Evolutionary conservation across 2,797 vertebrate species (phyloP), one percentile per base, ranked within the genome.

Genomic region (Myripristis murdjan): DNA sequence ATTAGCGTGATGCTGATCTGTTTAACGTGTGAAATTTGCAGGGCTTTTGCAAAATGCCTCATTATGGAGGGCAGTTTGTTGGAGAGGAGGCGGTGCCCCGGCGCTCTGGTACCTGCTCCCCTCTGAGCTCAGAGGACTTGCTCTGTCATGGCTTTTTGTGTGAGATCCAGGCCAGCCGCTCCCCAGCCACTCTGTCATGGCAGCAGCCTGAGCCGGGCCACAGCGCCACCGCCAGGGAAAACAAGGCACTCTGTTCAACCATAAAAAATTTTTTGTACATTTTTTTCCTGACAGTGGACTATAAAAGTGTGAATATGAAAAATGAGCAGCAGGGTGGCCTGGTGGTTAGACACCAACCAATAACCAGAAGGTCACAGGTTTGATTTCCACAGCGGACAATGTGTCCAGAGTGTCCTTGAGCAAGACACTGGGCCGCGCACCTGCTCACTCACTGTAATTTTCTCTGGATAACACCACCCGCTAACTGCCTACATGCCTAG

Each of bases 321-420:
- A 24, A 83, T 81, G 82, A 89, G 88, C 87, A 90, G 89, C 89
- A 86, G 58, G 55, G 83, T 64, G 75, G 65, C 63, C 79, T 70
- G 84, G 73, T 79, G 77, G 73, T 85, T 53, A 0, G 53, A 77
- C 77, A 83, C 31, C 62, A 87, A 81, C 68, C 78, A 55, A 60
- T 22, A 62, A 73, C 63, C 69, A 49, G n/a, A 63, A 39, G 68
- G 73, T 76, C 64, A 55, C 73, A 83, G 76, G 67, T 87, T 86
- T 64, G 80, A 88, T 76, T 68, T 70, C 69, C 59, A 81, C 75
- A 83, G 84, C 84, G 86, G 60, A 72, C 53, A 20, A 35, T 73
- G 31, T 76, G 53, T 65, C 57, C 66, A 60, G 73, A 79, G 81
- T 31, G 0, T 9, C 52, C 6, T 18, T 33, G 16, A 55, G 31